Base-by-base conservation (phyloP, 2,797 vertebrate species). In the Hirundo rustica region DNA sequence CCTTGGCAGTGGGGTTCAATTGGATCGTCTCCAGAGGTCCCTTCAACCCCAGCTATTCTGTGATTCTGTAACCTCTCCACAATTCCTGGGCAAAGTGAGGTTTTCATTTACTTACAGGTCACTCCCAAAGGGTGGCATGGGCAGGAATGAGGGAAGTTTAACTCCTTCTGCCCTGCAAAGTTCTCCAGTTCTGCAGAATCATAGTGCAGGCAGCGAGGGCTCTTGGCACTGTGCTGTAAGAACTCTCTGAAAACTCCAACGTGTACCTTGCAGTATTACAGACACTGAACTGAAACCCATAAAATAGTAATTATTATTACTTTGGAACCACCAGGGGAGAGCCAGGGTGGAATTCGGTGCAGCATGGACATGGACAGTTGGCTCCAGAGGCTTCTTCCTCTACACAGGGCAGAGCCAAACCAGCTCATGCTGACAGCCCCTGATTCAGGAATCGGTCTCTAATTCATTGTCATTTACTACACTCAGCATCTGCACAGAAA, bases 141-240 rank as follows among this genome's bases (percentile, higher is more conserved):
- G 14, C 40, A 71, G 57, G 9, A 64, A 45, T 1, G 8, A 2
- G 1, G 11, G 40, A 40, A 20, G 29, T 44, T 73, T 57, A 16
- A 38, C 14, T 48, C 42, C 20, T 65, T 16, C 20, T 88, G 54
- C 12, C 50, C 61, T 48, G 14, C 36, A 55, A 10, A 55, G 14
- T 13, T 45, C 32, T 81, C 50, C 50, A 32, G 6, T 29, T 65
- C 40, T 72, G 50, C n/a, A 38, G 19, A 47, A 8, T 9, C 29
- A 21, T 6, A 34, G 30, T 0, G 0, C 21, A 29, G 34, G 13
- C 36, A 66, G 29, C 0, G 0, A 85, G 55, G 7, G 25, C 26
- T 74, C 36, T n/a, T 42, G n/a, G 36, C 26, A 6, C 9, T 2
- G 3, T 14, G 36, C 17, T 3, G 0, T 17, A 64, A 40, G 22